phyloP scores from a whole-genome alignment of 2,113 vertebrate species.

The Forbesichthys agassizii region DNA sequence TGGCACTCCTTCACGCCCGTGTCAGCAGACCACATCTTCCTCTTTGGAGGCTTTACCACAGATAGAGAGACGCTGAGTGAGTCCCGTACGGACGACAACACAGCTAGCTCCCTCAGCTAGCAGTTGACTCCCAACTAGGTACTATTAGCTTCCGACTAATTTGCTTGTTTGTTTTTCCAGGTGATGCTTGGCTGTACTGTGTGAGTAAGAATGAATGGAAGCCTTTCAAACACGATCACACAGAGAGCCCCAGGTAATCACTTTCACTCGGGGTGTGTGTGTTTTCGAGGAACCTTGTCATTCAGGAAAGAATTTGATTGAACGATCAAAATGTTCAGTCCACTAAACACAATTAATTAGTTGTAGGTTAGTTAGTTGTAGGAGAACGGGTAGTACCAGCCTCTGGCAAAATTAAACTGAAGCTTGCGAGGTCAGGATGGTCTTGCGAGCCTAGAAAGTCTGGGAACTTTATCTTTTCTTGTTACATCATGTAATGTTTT shows the following conservation, averaged over 20 bases:
- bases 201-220: slow-evolving; percentile 92
- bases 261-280: neutral
- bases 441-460: no score
- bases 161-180: slow-evolving; percentile 63
- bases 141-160: no score
- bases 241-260: slow-evolving; percentile 86
- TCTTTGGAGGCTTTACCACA: slow-evolving; percentile 97
- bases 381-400: no score
- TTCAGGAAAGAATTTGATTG: no score
- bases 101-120: neutral
- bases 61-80: slow-evolving; percentile 93
- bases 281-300: no score
- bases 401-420: no score
- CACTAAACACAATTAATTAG: no score
- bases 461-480: no score
- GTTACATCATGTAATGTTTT: no score
- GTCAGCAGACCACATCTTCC: slow-evolving; percentile 90
- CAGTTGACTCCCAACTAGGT: neutral
- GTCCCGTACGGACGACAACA: slow-evolving; percentile 41
- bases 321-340: no score
- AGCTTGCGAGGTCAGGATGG: no score
- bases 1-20: slow-evolving; percentile 94
- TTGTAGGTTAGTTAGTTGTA: no score
- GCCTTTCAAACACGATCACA: slow-evolving; percentile 86
- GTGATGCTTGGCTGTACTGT: slow-evolving; percentile 94